Evolutionary conservation across 2,113 vertebrate genomes (phyloP), one percentile per base, ranked within the genome.

Genomic region (Triplophysa dalaica): DNA sequence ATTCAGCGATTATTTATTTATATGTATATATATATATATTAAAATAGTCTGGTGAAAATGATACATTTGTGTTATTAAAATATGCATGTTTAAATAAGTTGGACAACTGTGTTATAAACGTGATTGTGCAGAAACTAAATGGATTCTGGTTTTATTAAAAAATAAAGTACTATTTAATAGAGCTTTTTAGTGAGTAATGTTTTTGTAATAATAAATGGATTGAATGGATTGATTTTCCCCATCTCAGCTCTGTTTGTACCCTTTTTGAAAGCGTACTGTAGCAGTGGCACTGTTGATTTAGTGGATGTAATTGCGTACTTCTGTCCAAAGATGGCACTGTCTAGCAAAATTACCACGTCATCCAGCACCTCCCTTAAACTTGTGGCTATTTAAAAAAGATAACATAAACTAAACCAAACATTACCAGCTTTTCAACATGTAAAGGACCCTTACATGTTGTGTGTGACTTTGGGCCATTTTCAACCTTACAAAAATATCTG

Each of bases 271-370:
- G 17, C 17, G 19, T 21, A 7, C 33, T 38, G 33, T 38, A 58
- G 11, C 1, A 72, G 17, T 68, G 26, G n/a, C 62, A 6, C n/a
- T 52, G 43, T 38, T 38, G 48, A 41, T 21, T 67, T 45, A 22
- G 29, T 56, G 33, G 24, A 13, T 61, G 85, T 50, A 72, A 62
- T 74, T 86, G 68, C 76, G 21, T n/a, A 9, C 8, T 81, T 89
- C 19, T 81, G 79, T 17, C 93, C 58, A 90, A 92, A 93, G 93
- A 91, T 93, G 93, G 91, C 93, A 92, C 89, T 91, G 45, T 87
- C 88, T 86, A 84, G 90, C 90, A 90, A 85, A 81, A 86, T 85
- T 84, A 63, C 76, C 54, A 61, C 9, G 22, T 8, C 52, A 9
- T 16, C 24, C 21, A 17, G 8, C 7, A 14, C 1, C 24, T 17